Evolutionary conservation across 2,888 invertebrate genomes (phyloP), one percentile per base, ranked within the genome.

Genomic region (Parnassius mnemosyne): DNA sequence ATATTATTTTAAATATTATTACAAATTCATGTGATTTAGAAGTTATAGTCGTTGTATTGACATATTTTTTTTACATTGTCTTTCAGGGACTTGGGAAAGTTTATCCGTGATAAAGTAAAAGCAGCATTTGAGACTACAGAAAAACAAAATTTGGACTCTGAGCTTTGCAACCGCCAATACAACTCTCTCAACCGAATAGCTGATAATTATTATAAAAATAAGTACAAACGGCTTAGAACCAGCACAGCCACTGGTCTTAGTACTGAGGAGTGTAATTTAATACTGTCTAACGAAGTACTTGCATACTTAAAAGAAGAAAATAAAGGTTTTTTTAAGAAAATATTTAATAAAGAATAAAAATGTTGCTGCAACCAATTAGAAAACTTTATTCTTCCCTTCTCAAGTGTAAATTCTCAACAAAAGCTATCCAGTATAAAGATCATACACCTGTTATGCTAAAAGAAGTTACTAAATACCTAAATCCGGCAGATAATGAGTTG

Each of bases 361-460:
- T 89, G 87, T 77, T 85, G 70, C 61, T 76, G 10, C 67, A 66
- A 54, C 65, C 69, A 2, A 56, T 80, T 1, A 70, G 65, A 50
- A 65, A 65, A n/a, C 25, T 81, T 1, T 69, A 70, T 12, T 62
- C 65, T 43, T 55, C 66, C 3, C 13, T 75, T 9, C 20, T 77
- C 3, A 53, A 65, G 16, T 77, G 84, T 9, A 69, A 69, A 54
- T 61, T 81, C 0, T 74, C 77, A 44, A 82, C 82, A 57, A 78
- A 83, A 67, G 63, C 72, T 60, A 63, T 69, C 44, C 74, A 80
- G 58, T 84, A 87, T 63, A 84, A 75, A 72, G 85, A 81, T 79
- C 97, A 97, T 78, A 89, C 92, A 50, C 97, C 97, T 34, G 97
- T 97, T 3, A 94, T 97, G 93, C 84, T 92, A 53, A 87, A 94